These are phyloP conservation scores for Steinernema scapterisci DNA, from an alignment of 2,888 invertebrate species.

Conservation along the genomic window DNA sequence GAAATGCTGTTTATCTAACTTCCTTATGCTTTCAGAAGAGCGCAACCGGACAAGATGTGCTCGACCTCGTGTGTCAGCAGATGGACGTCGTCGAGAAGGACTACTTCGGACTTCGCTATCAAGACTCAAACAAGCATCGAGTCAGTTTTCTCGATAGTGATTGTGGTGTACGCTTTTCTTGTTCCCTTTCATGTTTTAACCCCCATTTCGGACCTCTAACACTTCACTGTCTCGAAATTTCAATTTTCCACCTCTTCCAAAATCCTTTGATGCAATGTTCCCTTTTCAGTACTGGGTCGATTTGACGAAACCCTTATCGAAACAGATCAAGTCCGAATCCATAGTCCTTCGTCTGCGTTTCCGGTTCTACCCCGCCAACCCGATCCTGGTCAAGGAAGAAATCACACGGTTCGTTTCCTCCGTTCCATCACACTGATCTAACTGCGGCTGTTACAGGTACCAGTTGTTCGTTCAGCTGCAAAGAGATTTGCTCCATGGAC, in stretches of 20 bases:
- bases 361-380: slow-evolving; percentile 96
- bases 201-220: neutral
- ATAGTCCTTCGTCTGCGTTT: slow-evolving; percentile 92
- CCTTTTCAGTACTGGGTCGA: slow-evolving; percentile 88
- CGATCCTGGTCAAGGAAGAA: slow-evolving; percentile 87
- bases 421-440: neutral
- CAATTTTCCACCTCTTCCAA: no score
- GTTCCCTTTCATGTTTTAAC: no score
- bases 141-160: slow-evolving; percentile 72
- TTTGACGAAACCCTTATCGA: slow-evolving; percentile 83
- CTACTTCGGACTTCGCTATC: slow-evolving; percentile 90
- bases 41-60: slow-evolving; percentile 80
- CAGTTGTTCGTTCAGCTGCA: slow-evolving; percentile 91
- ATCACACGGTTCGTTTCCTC: slow-evolving; percentile 76
- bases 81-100: slow-evolving; percentile 88
- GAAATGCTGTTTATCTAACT: neutral
- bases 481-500: slow-evolving; percentile 89
- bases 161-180: no score
- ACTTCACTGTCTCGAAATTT: neutral
- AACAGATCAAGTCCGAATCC: slow-evolving; percentile 79
- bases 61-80: slow-evolving; percentile 88
- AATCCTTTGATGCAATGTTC: no score
- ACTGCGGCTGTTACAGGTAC: slow-evolving; percentile 72
- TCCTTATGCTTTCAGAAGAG: slow-evolving; percentile 51
- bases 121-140: slow-evolving; percentile 84